Evolutionary conservation across 2,113 vertebrate genomes (phyloP), one percentile per base, ranked within the genome.

Genomic region (Mobula hypostoma): DNA sequence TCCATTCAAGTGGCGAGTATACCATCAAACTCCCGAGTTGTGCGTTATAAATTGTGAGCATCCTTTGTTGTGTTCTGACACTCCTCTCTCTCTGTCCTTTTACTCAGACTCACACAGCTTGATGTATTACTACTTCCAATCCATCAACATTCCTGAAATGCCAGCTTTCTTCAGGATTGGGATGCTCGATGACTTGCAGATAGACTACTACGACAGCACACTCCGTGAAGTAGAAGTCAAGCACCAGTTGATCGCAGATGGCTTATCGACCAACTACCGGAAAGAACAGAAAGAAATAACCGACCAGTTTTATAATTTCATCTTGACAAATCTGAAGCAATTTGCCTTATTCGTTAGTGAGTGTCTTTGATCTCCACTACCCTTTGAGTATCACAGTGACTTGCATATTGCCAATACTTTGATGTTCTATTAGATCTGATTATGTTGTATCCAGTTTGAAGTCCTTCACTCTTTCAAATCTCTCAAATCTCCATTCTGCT

Each of bases 331-430:
- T 12, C 0, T 63, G 4, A 27, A 0, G 1, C 24, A 0, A 63
- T 0, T 15, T 0, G 0, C 5, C 83, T 5, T 3, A 15, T 0
- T 6, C 0, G 0, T 63, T 1, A 14, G 83, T 87, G 5, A 7
- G 83, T 87, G 9, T 63, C 27, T 87, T 87, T 11, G 9, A n/a
- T 0, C 11, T n/a, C 4, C 8, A 24, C 82, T 8, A 2, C 12
- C 36, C 5, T 48, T 11, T n/a, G 2, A 5, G 27, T 15, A 15
- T 74, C 72, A 74, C 19, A 74, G 15, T 74, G 5, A 74, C 17
- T 74, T 74, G 17, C 19, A 74, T 4, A 4, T 72, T 68, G 66
- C 7, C 66, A 68, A 48, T 48, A 48, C 3, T 1, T 48, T 48
- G 48, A 48, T 4, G 0, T 48, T 48, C 48, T 48, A 2, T 48